Base-by-base conservation (phyloP, 2,888 invertebrate genomes). In the Caenorhabditis becei region DNA sequence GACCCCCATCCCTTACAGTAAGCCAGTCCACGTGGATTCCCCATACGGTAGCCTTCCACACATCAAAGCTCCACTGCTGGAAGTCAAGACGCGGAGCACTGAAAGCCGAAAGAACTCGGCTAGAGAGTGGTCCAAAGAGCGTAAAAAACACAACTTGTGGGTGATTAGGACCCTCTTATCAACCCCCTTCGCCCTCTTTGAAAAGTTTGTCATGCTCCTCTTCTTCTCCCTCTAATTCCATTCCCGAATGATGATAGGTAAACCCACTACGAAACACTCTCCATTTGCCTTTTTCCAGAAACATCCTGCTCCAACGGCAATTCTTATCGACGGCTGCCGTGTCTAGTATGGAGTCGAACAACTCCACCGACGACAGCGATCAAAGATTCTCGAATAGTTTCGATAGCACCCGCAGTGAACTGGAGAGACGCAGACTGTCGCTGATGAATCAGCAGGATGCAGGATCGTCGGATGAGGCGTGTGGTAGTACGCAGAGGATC, bases 231-330 rank as follows among this genome's bases (percentile, higher is more conserved):
- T 41, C 23, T 24, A 10, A n/a, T 23, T 8, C 20, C 63, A 23
- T 11, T 14, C 61, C 51, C 28, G 47, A 47, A 47, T 47, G 47
- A 47, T 47, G 47, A 47, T 18, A 28, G 37, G 23, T 41, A 54
- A 26, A 26, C 37, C 24, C 41, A 32, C 26, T 10, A 35, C 54
- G 37, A 66, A 37, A 66, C 37, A 66, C 35, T 54, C 37, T 16
- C 16, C 5, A 10, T 24, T 61, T 26, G 8, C 16, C 32, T 37
- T 37, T 26, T 65, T 75, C 61, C 70, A 86, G 86, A 66, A 80
- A 77, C 37, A 71, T 86, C 7, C 77, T 86, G 5, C 77, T 82
- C 37, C 85, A 86, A 77, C 82, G 86, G 53, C 84, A 86, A 67
- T 82, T 83, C 67, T 79, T 86, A 28, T 83, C 86, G 32, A 84